These are phyloP conservation scores for Stichopus chloronotus DNA, from an alignment of 35 echinoderm and acorn worm species.

Conservation along the genomic window DNA sequence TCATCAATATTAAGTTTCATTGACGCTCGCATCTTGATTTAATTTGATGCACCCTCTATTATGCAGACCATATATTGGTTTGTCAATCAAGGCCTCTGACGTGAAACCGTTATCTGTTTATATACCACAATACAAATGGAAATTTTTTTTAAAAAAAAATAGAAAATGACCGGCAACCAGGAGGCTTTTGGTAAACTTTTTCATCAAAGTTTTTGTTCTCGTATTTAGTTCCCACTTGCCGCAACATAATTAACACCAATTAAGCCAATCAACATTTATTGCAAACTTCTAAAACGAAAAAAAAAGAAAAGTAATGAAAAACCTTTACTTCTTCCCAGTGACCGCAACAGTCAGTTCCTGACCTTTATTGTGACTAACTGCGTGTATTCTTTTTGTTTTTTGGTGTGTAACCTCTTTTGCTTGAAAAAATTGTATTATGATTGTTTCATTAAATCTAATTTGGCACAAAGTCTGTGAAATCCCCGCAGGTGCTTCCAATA, in stretches of 20 bases:
- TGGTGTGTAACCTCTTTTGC: not conserved
- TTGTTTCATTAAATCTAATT: slow-evolving; percentile 20
- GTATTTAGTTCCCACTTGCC: too few relatives aligned
- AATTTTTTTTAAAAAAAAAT: too few relatives aligned
- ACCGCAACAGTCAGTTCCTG: not conserved
- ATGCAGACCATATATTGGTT: not conserved
- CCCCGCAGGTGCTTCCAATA: not conserved
- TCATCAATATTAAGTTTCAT: slow-evolving; percentile 41
- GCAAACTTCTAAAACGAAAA: not conserved
- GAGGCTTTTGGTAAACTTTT: too few relatives aligned
- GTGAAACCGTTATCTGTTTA: too few relatives aligned
- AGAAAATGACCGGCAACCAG: too few relatives aligned
- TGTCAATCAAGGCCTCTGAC: not conserved
- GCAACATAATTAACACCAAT: too few relatives aligned
- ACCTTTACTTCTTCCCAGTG: not conserved
- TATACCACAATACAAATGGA: too few relatives aligned
- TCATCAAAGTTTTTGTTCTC: too few relatives aligned
- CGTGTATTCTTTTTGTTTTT: not conserved
- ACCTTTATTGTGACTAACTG: not conserved
- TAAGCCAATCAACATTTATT: not conserved
- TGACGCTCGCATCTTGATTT: not conserved
- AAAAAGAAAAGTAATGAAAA: not conserved
- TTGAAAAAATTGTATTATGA: not conserved
- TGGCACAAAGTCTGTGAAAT: not conserved
- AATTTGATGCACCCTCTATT: slow-evolving; percentile 10